Conservation (phyloP, 2,888 invertebrate species). For the Drepanosiphum platanoidis region DNA sequence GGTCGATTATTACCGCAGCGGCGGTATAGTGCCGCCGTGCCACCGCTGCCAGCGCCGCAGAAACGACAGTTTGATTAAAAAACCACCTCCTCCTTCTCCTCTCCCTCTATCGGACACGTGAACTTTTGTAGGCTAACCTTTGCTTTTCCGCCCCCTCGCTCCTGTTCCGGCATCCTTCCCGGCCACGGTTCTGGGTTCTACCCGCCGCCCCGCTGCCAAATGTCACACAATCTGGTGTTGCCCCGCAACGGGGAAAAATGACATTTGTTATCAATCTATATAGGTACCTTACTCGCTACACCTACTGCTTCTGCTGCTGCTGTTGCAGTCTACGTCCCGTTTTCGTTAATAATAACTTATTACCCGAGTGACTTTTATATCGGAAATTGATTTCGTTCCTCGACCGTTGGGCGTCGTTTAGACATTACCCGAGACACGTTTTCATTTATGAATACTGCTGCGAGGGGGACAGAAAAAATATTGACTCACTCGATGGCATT, state of each 20-base stretch:
- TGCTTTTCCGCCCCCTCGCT: background rate
- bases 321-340: background rate
- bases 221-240: conserved; percentile 47
- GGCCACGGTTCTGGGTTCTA: too few relatives aligned
- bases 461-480: background rate
- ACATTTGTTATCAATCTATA: conserved; percentile 53
- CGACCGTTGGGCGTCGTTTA: background rate
- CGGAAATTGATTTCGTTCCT: conserved; percentile 49
- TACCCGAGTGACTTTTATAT: conserved; percentile 45
- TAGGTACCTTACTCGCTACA: background rate
- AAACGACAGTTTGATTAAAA: conserved; percentile 62
- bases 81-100: conserved; percentile 2
- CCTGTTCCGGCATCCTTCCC: too few relatives aligned
- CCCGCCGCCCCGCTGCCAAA: conserved; percentile 10
- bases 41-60: background rate
- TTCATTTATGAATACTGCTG: conserved; percentile 14
- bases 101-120: background rate
- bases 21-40: background rate
- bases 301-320: background rate
- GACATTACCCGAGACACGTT: background rate
- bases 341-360: conserved; percentile 44
- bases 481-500: background rate
- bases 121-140: conserved; percentile 56
- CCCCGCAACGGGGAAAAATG: conserved; percentile 49
- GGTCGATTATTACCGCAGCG: conserved; percentile 45